Base-by-base conservation (phyloP, 2,113 vertebrate genomes). In the Neomonachus schauinslandi region DNA sequence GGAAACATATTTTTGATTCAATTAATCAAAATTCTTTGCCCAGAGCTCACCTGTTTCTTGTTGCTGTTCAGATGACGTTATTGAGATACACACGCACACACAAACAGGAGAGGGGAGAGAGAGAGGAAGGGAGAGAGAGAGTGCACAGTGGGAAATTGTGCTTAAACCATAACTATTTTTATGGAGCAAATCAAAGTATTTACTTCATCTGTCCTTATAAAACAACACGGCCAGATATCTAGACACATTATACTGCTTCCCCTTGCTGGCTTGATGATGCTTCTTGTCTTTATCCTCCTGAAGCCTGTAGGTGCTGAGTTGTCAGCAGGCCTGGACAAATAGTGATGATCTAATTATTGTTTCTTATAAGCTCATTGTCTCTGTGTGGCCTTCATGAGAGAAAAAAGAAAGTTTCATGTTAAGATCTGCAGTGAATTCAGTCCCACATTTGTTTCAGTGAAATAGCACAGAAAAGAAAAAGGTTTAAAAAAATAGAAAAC, bases 151-250 rank as follows among this genome's bases (percentile, higher is more conserved):
- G 0, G 5, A 98, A 98, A 98, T 55, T 92, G 53, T 90, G 19
- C 88, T 95, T 87, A 96, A 98, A 95, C 69, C 76, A 31, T 95
- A 98, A 82, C 95, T 99, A 96, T 98, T 99, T 98, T 98, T 98
- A 97, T 92, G 98, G 97, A 97, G 95, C 98, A 98, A 99, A 98
- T 98, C 98, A 97, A 98, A 98, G 97, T 99, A 99, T 99, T 99
- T 99, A 97, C 98, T 99, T 99, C 99, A 99, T 99, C 99, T 98
- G 91, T 90, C 97, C 98, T 99, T 99, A 98, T 97, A 97, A 98
- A 98, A 97, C 92, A 94, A 97, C 97, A 98, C 96, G 97, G 84
- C 94, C 96, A 98, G 95, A 97, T 82, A 95, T 93, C 95, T 98
- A 98, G 98, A 98, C 96, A 98, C 79, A 97, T 98, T 94, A 11